Evolutionary conservation across 1,140 invertebrate genomes (phyloP), one percentile per base, ranked within the genome.

Genomic region (Drosophila nebulosa): DNA sequence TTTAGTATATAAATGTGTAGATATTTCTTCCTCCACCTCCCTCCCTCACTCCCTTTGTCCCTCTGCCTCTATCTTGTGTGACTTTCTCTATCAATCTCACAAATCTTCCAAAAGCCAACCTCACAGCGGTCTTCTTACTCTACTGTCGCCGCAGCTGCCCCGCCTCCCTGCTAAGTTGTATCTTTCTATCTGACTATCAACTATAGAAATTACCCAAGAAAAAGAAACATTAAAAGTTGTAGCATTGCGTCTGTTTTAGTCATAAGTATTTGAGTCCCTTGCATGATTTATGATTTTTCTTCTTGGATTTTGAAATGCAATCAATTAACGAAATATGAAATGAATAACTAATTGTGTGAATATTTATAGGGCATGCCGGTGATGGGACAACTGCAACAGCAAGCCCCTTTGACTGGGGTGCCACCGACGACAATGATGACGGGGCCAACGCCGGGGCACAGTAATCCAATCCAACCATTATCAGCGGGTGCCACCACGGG

Each of bases 351-450:
- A 30, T 32, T 57, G 9, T 35, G 6, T 42, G 32, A 26, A 64
- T 68, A 69, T 69, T 78, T 80, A 42, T 90, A 91, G 89, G 90
- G 90, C 51, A 91, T 91, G 90, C 89, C 90, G 77, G 84, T 90
- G 81, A 91, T 91, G 83, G 78, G 83, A 27, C 83, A 85, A 53
- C 63, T 90, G 89, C 77, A 74, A 64, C 90, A 90, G 69, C 64
- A 78, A 91, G 89, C 90, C 90, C 90, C 90, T 90, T 90, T 89
- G 90, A 90, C 85, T 90, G 89, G 89, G 73, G 89, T 70, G 67
- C 90, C 73, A 60, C 90, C 76, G 81, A 90, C 88, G 90, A 90
- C 91, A 86, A 91, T 91, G 90, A 74, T 74, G 80, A 72, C 79
- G 75, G 78, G 83, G 73, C 88, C 91, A 89, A 72, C 76, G 80